Conservation (phyloP, 2,888 invertebrate species). For the Monopis laevigella region DNA sequence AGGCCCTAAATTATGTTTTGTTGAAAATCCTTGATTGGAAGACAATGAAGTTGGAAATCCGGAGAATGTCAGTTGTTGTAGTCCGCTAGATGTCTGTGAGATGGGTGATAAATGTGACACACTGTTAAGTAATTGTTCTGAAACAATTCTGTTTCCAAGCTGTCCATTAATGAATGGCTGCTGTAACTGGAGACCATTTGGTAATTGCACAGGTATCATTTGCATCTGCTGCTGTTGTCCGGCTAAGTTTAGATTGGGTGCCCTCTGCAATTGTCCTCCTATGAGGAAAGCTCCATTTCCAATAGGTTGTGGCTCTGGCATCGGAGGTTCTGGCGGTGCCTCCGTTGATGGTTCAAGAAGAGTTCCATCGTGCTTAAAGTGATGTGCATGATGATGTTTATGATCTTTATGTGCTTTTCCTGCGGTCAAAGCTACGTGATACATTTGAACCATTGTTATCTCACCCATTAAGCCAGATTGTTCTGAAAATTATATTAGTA, state of each 20-base stretch:
- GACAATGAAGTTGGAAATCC: conserved; percentile 1
- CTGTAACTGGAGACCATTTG: conserved; percentile 59
- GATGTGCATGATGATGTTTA: conserved; percentile 87
- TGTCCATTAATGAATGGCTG: conserved; percentile 73
- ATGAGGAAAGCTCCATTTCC: conserved; percentile 68
- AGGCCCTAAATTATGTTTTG: conserved; percentile 26
- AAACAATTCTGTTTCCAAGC: conserved; percentile 64
- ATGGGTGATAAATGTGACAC: conserved; percentile 18
- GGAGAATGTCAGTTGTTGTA: not conserved
- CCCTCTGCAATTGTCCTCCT: conserved; percentile 71
- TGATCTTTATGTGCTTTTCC: conserved; percentile 89
- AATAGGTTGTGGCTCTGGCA: conserved; percentile 45
- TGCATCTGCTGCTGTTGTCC: conserved; percentile 37
- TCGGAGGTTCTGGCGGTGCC: conserved; percentile 59
- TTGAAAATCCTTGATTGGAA: conserved; percentile 1
- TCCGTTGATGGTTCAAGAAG: conserved; percentile 69
- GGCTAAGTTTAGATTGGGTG: conserved; percentile 61
- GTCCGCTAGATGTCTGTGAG: not conserved
- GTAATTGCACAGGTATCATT: conserved; percentile 50
- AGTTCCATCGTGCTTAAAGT: conserved; percentile 77
- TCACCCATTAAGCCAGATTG: conserved; percentile 76
- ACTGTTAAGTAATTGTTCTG: conserved; percentile 62
- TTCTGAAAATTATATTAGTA: conserved; percentile 53
- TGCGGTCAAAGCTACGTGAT: conserved; percentile 82
- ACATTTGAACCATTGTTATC: conserved; percentile 82